A percentile compares a stretch with the other conserved stretches of the same genome.
phyloP scores from a whole-genome alignment of 2,797 vertebrate genomes.

The Scolopax bukidnonensis region DNA sequence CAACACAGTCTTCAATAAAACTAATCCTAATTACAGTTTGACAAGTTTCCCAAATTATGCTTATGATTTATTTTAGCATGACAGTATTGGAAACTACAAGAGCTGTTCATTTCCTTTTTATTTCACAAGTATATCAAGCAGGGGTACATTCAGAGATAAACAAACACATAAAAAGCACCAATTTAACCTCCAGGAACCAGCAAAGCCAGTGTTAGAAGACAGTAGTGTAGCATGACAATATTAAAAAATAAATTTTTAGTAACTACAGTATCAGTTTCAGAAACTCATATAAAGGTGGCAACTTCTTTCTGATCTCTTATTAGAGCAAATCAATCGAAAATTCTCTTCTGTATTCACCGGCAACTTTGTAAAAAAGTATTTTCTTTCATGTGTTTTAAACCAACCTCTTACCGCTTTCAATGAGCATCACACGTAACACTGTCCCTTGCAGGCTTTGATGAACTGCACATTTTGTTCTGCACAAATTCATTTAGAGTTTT shows the following conservation, averaged over 20 bases:
- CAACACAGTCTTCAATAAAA: constrained; percentile 55
- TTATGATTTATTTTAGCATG: constrained; percentile 56
- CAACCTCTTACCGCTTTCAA: not conserved
- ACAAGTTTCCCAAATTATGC: constrained; percentile 53
- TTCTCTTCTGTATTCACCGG: not conserved
- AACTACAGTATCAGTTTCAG: not conserved
- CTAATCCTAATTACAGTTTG: constrained; percentile 57
- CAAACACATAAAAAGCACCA: not conserved
- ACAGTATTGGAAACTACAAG: constrained; percentile 9
- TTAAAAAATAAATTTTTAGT: not conserved
- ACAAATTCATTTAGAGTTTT: not conserved
- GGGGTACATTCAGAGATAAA: constrained; percentile 6
- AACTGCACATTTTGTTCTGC: not conserved
- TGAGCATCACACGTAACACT: not conserved
- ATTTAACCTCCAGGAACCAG: not conserved
- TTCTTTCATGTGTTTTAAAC: not conserved
- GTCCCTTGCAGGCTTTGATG: not conserved
- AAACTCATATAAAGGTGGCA: not conserved
- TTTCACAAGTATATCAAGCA: constrained; percentile 2
- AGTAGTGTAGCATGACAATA: not conserved
- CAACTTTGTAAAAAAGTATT: not conserved
- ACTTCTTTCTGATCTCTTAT: not conserved
- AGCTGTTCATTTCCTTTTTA: constrained; percentile 1
- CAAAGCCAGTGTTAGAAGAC: not conserved
- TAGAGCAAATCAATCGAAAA: not conserved